Evolutionary conservation across 1,140 invertebrate genomes (phyloP), one percentile per base, ranked within the genome.

Genomic region (Monomorium pharaonis): DNA sequence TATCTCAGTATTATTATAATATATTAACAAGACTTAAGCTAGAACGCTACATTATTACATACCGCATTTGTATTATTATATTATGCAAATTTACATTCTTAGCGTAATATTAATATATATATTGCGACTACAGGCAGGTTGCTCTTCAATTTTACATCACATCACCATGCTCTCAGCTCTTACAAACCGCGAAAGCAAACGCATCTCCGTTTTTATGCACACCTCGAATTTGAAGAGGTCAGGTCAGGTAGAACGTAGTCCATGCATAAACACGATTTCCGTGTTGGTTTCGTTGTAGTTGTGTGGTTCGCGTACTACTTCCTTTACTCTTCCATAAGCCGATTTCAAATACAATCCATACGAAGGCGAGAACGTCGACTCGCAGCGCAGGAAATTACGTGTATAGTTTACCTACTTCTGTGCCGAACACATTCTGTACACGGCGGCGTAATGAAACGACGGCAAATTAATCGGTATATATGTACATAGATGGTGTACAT

Each of bases 321-420:
- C 21, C 62, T 42, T 44, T 51, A 37, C 67, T n/a, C n/a, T 80
- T 70, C 47, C 37, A n/a, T 49, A 63, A 69, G 24, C 30, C 33
- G 33, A 24, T 12, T 78, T 87, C 51, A 65, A 60, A 42, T 84
- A 74, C 56, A 75, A 84, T 77, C 72, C 58, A 21, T 44, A 63
- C 10, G 21, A 51, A 70, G 49, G 75, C 65, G 70, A 77, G 72
- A 72, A 83, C 70, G 67, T 87, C 77, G 27, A 84, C 44, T 84
- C 76, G 74, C 65, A 76, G 58, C 24, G 67, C 56, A 80, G 58
- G 84, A 86, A 89, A 88, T 88, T 88, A 81, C 62, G 60, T 72
- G 51, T 86, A 56, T 44, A 84, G 83, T 84, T 89, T 90, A 86
- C 87, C 77, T 76, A 84, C 87, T 85, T 87, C 63, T 74, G 60